A percentile compares a stretch with the other conserved stretches of the same genome.
Evolutionary conservation across 2,797 vertebrate species (phyloP).

Genomic region (Mergus octosetaceus): DNA sequence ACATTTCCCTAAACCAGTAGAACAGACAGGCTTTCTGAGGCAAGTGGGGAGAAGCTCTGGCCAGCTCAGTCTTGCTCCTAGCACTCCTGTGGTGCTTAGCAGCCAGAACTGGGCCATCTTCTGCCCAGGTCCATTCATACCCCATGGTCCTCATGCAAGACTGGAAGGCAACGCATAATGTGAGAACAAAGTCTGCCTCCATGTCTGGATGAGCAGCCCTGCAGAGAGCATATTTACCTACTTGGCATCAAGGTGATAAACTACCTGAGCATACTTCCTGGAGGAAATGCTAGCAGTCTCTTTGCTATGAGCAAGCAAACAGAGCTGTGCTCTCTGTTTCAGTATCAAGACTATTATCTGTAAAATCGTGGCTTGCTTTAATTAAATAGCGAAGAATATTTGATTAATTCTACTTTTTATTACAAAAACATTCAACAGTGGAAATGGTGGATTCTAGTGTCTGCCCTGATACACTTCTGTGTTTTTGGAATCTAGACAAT

Average conservation of each 20-base stretch:
- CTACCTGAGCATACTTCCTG: background rate
- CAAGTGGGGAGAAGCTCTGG: fast-evolving
- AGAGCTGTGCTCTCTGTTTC: background rate
- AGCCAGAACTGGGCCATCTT: background rate
- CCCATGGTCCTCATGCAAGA: fast-evolving
- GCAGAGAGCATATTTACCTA: background rate
- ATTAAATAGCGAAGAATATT: conserved; percentile 14
- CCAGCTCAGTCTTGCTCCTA: background rate
- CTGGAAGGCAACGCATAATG: background rate
- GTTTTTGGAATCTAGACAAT: conserved; percentile 17
- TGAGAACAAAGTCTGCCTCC: background rate
- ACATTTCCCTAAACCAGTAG: background rate
- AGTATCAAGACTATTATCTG: background rate
- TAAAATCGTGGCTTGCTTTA: background rate
- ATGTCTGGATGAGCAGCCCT: background rate
- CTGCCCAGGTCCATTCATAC: background rate
- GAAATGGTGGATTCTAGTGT: conserved; percentile 8
- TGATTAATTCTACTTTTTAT: conserved; percentile 8
- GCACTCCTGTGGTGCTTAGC: fast-evolving
- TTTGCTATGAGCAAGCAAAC: background rate
- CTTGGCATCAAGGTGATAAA: background rate
- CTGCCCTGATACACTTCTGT: background rate
- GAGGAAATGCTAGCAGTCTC: background rate
- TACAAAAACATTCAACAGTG: background rate
- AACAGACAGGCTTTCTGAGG: background rate